Conservation (phyloP, 2,888 invertebrate species). For the Danaus chrysippus region DNA sequence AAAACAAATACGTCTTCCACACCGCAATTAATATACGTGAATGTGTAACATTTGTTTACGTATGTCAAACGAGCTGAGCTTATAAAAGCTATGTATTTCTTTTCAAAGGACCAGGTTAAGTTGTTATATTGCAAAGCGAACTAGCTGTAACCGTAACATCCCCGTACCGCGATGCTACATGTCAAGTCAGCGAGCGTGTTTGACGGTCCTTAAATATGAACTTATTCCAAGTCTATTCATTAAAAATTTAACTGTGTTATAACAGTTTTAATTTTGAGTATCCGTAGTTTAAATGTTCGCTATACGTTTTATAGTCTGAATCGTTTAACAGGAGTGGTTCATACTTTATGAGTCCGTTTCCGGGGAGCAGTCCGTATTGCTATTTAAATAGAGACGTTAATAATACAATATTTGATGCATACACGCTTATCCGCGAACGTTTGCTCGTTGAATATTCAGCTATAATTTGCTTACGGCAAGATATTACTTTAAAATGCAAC, state of each 20-base stretch:
- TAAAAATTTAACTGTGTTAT: slow-evolving; percentile 34
- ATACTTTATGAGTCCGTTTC: slow-evolving; percentile 50
- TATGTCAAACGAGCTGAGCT: slow-evolving; percentile 22
- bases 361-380: slow-evolving; percentile 50
- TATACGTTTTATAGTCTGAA: slow-evolving; percentile 41
- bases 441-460: slow-evolving; percentile 56
- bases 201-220: slow-evolving; percentile 37
- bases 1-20: neutral
- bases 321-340: slow-evolving; percentile 43
- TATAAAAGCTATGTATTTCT: slow-evolving; percentile 25
- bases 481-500: slow-evolving; percentile 47
- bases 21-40: slow-evolving; percentile 2
- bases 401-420: slow-evolving; percentile 52
- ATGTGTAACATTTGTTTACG: slow-evolving; percentile 21
- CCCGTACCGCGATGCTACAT: slow-evolving; percentile 28
- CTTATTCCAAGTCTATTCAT: slow-evolving; percentile 33
- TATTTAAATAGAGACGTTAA: slow-evolving; percentile 54
- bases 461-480: slow-evolving; percentile 52
- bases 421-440: slow-evolving; percentile 48
- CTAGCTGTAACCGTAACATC: slow-evolving; percentile 35
- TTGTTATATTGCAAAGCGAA: slow-evolving; percentile 31
- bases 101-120: slow-evolving; percentile 27
- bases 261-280: slow-evolving; percentile 41
- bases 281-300: slow-evolving; percentile 37
- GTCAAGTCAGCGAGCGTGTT: slow-evolving; percentile 31